Evolutionary conservation across 2,888 invertebrate genomes (phyloP), one percentile per base, ranked within the genome.

Genomic region (Dicycla oo): DNA sequence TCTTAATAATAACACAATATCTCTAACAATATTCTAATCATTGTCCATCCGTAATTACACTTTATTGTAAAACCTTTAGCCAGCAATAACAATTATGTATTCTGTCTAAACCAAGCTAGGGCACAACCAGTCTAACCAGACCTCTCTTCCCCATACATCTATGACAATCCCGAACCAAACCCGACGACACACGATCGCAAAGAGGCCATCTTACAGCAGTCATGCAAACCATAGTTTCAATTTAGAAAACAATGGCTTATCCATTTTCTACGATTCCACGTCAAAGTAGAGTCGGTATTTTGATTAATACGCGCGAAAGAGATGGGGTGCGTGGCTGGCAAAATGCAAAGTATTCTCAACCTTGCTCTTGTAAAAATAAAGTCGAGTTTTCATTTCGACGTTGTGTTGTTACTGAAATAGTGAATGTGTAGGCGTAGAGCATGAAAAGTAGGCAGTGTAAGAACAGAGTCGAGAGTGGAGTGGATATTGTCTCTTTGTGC

Each of bases 281-380:
- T 95, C 95, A 96, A 95, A 95, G 94, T 94, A 93, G 94, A 94
- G 93, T 94, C 93, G 90, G 93, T 94, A 95, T 95, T 95, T 95
- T 96, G 95, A 96, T 96, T 96, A 96, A 95, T 95, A 94, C 93
- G 95, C 92, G 94, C 89, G 94, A 95, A 94, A 95, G 94, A 94
- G 95, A 95, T 90, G 91, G 94, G 93, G 93, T 93, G 93, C 93
- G 92, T 93, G 87, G 76, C 75, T 82, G 71, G 81, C 62, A 49
- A 64, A 66, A 57, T 73, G 74, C 78, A 79, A 65, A 75, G 85
- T 73, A 91, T 86, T 91, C 85, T 90, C 76, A 87, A 87, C 93
- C 89, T 85, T 94, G 86, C 82, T 72, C n/a, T 73, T 67, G 49
- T 68, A 63, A 81, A 56, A 81, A 89, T 93, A 93, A 89, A 88